Evolutionary conservation across 30 jellyfish, hydroid and myxozoan genomes (phyloP).

Genomic region (Pseudorhiza aurosa): DNA sequence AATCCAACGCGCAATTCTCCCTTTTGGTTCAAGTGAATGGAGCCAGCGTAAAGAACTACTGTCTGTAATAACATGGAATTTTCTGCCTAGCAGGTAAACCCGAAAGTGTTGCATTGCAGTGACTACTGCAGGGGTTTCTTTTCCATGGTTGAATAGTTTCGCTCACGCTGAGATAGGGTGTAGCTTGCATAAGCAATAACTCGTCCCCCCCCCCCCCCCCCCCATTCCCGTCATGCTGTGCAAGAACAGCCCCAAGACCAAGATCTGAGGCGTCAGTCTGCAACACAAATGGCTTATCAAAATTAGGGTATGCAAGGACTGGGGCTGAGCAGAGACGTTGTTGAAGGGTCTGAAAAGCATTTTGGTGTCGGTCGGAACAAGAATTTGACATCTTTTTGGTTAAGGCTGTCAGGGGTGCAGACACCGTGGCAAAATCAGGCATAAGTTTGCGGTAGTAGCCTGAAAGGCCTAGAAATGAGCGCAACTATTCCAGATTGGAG

Average conservation of each 20-base stretch:
- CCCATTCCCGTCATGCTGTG: slow-evolving; percentile 26
- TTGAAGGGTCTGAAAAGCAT: slow-evolving; percentile 21
- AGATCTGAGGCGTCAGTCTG: slow-evolving; percentile 46
- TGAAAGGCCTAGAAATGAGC: slow-evolving; percentile 50
- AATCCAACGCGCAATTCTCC: slow-evolving; percentile 72
- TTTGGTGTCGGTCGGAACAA: slow-evolving; percentile 17
- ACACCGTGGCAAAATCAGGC: slow-evolving; percentile 31
- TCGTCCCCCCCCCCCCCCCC: slow-evolving; percentile 19
- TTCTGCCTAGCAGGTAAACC: slow-evolving; percentile 45
- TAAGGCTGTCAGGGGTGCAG: slow-evolving; percentile 42
- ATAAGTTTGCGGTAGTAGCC: slow-evolving; percentile 53
- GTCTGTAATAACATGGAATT: slow-evolving; percentile 41
- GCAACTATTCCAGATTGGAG: not conserved
- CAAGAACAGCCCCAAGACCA: slow-evolving; percentile 58
- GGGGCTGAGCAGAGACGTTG: slow-evolving; percentile 41
- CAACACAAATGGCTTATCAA: slow-evolving; percentile 32
- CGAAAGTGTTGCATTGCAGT: slow-evolving; percentile 34
- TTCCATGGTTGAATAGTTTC: slow-evolving; percentile 32
- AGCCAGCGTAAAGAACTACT: slow-evolving; percentile 59
- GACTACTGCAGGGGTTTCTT: slow-evolving; percentile 57
- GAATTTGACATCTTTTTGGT: slow-evolving; percentile 1
- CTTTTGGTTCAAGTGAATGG: slow-evolving; percentile 56
- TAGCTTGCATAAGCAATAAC: slow-evolving; percentile 55
- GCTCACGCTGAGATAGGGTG: slow-evolving; percentile 12
- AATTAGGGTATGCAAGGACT: slow-evolving; percentile 58